Conservation (phyloP, 2,113 vertebrate species). For the Microcebus lehilahytsara region DNA sequence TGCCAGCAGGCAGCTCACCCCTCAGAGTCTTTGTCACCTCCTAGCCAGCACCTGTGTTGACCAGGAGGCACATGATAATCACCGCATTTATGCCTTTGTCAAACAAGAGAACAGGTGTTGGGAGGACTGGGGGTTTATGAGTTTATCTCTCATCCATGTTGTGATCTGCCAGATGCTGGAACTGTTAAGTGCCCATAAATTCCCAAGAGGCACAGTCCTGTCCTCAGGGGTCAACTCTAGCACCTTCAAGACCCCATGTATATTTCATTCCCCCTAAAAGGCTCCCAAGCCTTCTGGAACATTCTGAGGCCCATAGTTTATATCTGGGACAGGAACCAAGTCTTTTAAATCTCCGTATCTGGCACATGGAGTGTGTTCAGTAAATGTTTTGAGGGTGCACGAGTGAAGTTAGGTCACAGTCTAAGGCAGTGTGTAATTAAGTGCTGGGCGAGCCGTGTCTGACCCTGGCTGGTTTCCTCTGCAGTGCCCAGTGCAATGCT, state of each 20-base stretch:
- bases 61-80: neutral
- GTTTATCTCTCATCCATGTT: neutral
- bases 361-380: neutral
- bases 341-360: neutral
- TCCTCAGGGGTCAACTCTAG: neutral
- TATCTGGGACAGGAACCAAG: neutral
- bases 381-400: fast-evolving
- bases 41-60: neutral
- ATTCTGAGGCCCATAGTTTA: neutral
- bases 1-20: neutral
- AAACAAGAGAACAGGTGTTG: neutral
- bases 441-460: neutral
- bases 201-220: neutral
- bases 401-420: neutral
- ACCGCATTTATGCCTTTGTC: neutral
- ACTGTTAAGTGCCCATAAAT: neutral
- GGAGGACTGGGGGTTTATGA: neutral
- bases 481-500: neutral
- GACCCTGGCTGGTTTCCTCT: neutral
- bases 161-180: neutral
- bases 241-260: neutral
- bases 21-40: neutral
- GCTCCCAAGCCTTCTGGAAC: conserved; percentile 2
- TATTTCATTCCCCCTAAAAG: neutral
- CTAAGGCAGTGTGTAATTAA: fast-evolving